phyloP scores from a whole-genome alignment of 1,140 invertebrate genomes.

The Drosophila nasuta region DNA sequence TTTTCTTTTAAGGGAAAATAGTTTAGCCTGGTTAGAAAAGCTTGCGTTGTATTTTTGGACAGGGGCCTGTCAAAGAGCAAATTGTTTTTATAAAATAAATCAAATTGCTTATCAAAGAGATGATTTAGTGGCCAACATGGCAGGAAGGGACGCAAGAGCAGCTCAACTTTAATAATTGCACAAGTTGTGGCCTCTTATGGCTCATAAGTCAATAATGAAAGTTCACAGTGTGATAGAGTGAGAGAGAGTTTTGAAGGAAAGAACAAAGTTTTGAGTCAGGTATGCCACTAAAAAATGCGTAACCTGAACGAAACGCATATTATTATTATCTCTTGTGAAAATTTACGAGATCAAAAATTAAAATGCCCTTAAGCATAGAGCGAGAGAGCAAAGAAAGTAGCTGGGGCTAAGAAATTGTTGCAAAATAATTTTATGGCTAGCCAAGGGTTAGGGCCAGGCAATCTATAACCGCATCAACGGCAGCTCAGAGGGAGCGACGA shows the following conservation, averaged over 20 bases:
- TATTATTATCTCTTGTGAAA: constrained; percentile 82
- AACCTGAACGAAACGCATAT: constrained; percentile 69
- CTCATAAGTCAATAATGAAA: constrained; percentile 77
- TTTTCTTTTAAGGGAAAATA: constrained; percentile 49
- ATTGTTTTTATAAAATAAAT: constrained; percentile 81
- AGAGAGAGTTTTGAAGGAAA: constrained; percentile 23
- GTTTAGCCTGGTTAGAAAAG: constrained; percentile 48
- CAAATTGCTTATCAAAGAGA: constrained; percentile 82
- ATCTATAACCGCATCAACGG: constrained; percentile 73
- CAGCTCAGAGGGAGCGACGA: constrained; percentile 18
- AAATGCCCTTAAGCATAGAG: constrained; percentile 67
- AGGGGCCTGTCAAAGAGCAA: constrained; percentile 56
- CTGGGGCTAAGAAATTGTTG: constrained; percentile 76
- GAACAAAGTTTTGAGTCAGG: constrained; percentile 48
- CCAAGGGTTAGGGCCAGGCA: constrained; percentile 71
- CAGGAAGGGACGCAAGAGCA: not conserved
- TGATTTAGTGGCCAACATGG: constrained; percentile 71
- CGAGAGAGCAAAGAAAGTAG: constrained; percentile 40
- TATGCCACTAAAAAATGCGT: constrained; percentile 63
- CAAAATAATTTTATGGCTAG: constrained; percentile 80
- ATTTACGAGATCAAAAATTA: constrained; percentile 84
- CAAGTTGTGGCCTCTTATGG: constrained; percentile 79
- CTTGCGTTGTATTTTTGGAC: constrained; percentile 37
- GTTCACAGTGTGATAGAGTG: constrained; percentile 24
- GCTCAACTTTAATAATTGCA: constrained; percentile 78